Base-by-base conservation (phyloP, 2,888 invertebrate species). In the Cosmia trapezina region DNA sequence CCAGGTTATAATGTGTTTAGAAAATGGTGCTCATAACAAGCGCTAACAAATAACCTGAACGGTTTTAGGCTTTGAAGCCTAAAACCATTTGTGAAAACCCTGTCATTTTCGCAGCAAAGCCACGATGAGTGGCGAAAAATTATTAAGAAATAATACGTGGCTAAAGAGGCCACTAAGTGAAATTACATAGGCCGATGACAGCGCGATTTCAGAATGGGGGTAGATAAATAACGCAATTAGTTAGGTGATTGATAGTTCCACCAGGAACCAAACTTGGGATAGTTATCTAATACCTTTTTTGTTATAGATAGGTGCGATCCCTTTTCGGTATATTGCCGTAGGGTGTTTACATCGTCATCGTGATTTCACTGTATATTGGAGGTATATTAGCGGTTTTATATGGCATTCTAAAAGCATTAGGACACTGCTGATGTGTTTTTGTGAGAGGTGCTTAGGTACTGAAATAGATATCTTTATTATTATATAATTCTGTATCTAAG, bases 211-310 rank as follows among this genome's bases (percentile, higher is more conserved):
- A 86, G 89, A 88, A 90, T 81, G 83, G 87, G 91, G 90, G 92
- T 93, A 93, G 92, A 93, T 94, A 94, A 94, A 94, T 94, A 94
- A 93, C 90, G 88, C 91, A 93, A 93, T 94, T 94, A 94, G 93
- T 86, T 87, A 91, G 90, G 91, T 94, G 94, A 94, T 94, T 93
- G 94, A 94, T 94, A 92, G 93, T 91, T 88, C 80, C 83, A 80
- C 83, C 85, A 85, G 86, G 87, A 89, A 89, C 84, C 81, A 75
- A 73, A 83, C 76, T 74, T 63, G 76, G 86, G 82, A 83, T 85
- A 85, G 84, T 80, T 88, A 88, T 86, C 85, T 84, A 83, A 88
- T 86, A 87, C 80, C 81, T 84, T 84, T 86, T 88, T 88, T 85
- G 86, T 83, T 86, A 86, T 82, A 85, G 83, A 85, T 87, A 87